phyloP scores from a whole-genome alignment of 2,797 vertebrate genomes.

The Brachyrhaphis roseni region DNA sequence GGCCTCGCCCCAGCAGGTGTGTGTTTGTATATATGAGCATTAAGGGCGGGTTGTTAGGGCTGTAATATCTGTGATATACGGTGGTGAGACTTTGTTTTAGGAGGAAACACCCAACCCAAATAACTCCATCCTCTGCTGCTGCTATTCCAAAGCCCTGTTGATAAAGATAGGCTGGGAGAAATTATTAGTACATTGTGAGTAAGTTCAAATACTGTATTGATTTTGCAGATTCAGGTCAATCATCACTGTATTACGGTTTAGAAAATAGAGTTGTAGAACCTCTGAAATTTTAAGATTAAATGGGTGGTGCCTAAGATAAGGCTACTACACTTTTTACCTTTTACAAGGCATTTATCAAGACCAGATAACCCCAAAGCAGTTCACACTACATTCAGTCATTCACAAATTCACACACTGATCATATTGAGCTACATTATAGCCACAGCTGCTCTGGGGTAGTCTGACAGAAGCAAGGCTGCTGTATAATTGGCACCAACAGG shows the following conservation, averaged over 20 bases:
- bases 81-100: slow-evolving; percentile 77
- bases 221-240: not conserved
- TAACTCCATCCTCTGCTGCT: slow-evolving; percentile 76
- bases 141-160: slow-evolving; percentile 54
- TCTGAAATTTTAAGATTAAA: not conserved
- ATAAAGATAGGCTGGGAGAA: slow-evolving; percentile 64
- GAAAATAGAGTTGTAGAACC: not conserved
- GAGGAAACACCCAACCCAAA: slow-evolving; percentile 83
- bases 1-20: slow-evolving; percentile 84
- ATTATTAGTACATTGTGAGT: slow-evolving; percentile 47
- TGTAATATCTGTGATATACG: slow-evolving; percentile 82
- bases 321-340: not conserved
- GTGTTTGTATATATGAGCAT: slow-evolving; percentile 84
- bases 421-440: not conserved
- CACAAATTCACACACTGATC: not conserved
- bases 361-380: not conserved
- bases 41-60: slow-evolving; percentile 74
- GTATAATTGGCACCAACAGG: not conserved
- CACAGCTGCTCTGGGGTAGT: not conserved
- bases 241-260: not conserved
- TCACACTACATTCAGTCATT: not conserved
- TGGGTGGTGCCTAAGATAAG: not conserved
- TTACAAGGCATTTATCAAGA: not conserved
- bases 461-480: not conserved
- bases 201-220: slow-evolving; percentile 4